Base-by-base conservation (phyloP, 1,140 invertebrate species). In the Lysiphlebus fabarum region DNA sequence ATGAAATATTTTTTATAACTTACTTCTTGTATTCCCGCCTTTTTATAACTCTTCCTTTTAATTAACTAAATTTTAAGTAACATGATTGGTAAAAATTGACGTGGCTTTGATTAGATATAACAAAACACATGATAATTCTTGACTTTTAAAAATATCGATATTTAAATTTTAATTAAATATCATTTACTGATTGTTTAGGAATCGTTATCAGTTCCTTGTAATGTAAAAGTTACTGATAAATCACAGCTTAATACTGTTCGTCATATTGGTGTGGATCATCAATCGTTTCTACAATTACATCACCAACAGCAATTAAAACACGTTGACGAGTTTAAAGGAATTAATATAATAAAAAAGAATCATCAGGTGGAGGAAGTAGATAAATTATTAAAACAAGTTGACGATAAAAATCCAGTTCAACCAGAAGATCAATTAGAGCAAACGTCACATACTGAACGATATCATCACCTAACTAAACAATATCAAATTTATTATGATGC, bases 401-500 rank as follows among this genome's bases (percentile, higher is more conserved):
- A 6, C 10, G 8, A 6, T 11, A 9, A 49, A 40, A 40, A 40
- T 8, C 10, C 2, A 11, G 4, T 2, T 7, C 49, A 7, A 7
- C 36, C 2, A 12, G 7, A 45, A 10, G n/a, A 9, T 33, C 9
- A 49, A 45, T 45, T 45, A 2, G 2, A n/a, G 44, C 4, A 10
- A 41, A 2, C 1, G 7, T 4, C 7, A 42, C n/a, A 42, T 1
- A 4, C 7, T 42, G n/a, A 42, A 42, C n/a, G 7, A 4, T 42
- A 42, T n/a, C n/a, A 9, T 10, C 7, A n/a, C 7, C n/a, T 42
- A 42, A 10, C n/a, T 42, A 10, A 45, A 14, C 17, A 14, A 45
- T 45, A 14, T n/a, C 43, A 45, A 14, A 7, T 4, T 4, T 14
- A 45, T 45, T 43, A 55, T 41, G 53, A 47, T 37, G 26, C 54